These are phyloP conservation scores for Plagodis dolabraria DNA, from an alignment of 2,888 invertebrate species.

Conservation along the genomic window DNA sequence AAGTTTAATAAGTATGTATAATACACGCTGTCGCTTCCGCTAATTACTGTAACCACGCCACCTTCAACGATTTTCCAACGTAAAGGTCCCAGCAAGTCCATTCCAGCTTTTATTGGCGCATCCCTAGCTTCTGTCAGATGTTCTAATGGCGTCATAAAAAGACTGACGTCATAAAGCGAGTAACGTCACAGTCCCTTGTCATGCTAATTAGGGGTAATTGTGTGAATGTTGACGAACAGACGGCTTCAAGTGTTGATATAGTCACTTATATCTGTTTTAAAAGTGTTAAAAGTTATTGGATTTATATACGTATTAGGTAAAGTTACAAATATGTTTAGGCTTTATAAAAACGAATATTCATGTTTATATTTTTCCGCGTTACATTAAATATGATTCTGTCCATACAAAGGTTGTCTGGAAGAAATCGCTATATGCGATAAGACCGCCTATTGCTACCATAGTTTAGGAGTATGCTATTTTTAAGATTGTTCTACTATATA, in stretches of 20 bases:
- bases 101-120: conserved; percentile 57
- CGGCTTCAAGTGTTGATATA: conserved; percentile 10
- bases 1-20: neutral
- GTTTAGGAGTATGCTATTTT: too few relatives aligned
- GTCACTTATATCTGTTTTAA: neutral
- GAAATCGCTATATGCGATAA: too few relatives aligned
- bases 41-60: conserved; percentile 20
- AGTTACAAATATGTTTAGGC: neutral
- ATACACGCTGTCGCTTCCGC: conserved; percentile 40
- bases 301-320: too few relatives aligned
- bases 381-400: too few relatives aligned
- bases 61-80: conserved; percentile 29
- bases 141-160: conserved; percentile 59
- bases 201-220: conserved; percentile 63
- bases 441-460: too few relatives aligned
- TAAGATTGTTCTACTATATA: too few relatives aligned
- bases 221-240: conserved; percentile 52
- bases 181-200: conserved; percentile 47
- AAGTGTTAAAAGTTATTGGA: neutral
- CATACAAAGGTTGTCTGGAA: too few relatives aligned
- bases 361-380: too few relatives aligned
- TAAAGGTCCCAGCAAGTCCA: conserved; percentile 50
- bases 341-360: too few relatives aligned
- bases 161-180: conserved; percentile 47
- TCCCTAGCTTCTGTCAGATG: conserved; percentile 54